Evolutionary conservation across 2,113 vertebrate species (phyloP).

Genomic region (Dunckerocampus dactyliophorus): DNA sequence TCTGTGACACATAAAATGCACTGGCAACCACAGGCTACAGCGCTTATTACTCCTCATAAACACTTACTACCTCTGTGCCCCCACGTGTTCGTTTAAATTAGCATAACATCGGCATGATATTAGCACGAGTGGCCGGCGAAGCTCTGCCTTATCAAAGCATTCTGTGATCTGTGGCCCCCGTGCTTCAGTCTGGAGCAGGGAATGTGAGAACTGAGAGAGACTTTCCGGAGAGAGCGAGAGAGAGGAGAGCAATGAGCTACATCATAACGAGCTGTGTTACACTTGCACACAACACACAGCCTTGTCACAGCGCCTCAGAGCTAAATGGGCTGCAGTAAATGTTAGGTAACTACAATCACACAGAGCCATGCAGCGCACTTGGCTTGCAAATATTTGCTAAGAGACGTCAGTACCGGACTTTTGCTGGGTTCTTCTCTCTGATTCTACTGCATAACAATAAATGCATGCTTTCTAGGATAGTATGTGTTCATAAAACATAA

Average conservation of each 20-base stretch:
- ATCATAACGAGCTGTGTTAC: constrained; percentile 69
- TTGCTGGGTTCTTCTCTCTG: constrained; percentile 11
- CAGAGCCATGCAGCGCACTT: constrained; percentile 44
- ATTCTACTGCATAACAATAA: constrained; percentile 30
- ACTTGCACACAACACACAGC: constrained; percentile 52
- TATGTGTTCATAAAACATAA: constrained; percentile 6
- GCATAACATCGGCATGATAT: constrained; percentile 62
- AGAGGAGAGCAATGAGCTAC: constrained; percentile 59
- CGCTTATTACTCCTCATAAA: constrained; percentile 55
- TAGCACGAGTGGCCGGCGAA: constrained; percentile 49
- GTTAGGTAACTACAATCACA: constrained; percentile 60
- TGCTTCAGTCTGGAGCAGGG: constrained; percentile 51
- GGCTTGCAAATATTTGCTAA: constrained; percentile 70
- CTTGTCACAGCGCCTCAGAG: constrained; percentile 57
- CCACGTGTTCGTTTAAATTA: constrained; percentile 58
- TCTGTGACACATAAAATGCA: constrained; percentile 44
- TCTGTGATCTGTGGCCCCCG: constrained; percentile 59
- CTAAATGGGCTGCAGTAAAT: constrained; percentile 68
- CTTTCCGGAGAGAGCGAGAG: constrained; percentile 17
- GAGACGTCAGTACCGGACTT: constrained; percentile 57
- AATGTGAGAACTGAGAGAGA: constrained; percentile 26
- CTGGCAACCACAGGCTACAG: constrained; percentile 33
- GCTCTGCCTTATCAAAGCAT: constrained; percentile 59
- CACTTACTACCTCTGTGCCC: constrained; percentile 45
- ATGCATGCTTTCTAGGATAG: constrained; percentile 3